These are phyloP conservation scores for Scrobipalpa atriplicella DNA, from an alignment of 2,888 invertebrate species.

Conservation along the genomic window DNA sequence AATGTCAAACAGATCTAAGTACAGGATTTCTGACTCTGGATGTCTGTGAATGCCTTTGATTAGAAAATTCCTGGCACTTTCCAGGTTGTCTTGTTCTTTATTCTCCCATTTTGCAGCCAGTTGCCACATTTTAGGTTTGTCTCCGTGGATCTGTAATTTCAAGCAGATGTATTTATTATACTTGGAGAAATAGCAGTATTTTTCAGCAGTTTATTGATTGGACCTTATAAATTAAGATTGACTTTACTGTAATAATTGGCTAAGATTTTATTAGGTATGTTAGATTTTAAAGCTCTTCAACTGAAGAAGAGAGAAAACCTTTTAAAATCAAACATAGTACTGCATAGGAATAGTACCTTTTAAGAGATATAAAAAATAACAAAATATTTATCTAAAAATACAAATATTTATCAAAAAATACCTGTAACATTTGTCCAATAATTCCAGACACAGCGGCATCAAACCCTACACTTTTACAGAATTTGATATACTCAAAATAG, in stretches of 20 bases:
- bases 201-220: too few species aligned
- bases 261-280: too few species aligned
- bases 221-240: too few species aligned
- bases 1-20: constrained; percentile 83
- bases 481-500: constrained; percentile 91
- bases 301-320: too few species aligned
- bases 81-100: constrained; percentile 85
- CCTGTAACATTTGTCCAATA: constrained; percentile 85
- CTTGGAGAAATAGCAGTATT: neutral
- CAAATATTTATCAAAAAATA: too few species aligned
- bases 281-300: too few species aligned
- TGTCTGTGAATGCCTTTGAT: constrained; percentile 90
- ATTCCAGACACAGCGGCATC: constrained; percentile 79
- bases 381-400: neutral
- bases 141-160: constrained; percentile 85
- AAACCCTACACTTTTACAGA: constrained; percentile 86
- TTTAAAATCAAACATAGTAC: too few species aligned
- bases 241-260: too few species aligned
- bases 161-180: neutral
- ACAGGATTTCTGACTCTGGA: constrained; percentile 85
- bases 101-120: constrained; percentile 91
- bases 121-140: constrained; percentile 90
- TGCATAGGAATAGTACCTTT: neutral
- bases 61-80: constrained; percentile 87
- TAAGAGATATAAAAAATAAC: neutral